Conservation (phyloP, 2,113 vertebrate species). For the Elaphurus davidianus region DNA sequence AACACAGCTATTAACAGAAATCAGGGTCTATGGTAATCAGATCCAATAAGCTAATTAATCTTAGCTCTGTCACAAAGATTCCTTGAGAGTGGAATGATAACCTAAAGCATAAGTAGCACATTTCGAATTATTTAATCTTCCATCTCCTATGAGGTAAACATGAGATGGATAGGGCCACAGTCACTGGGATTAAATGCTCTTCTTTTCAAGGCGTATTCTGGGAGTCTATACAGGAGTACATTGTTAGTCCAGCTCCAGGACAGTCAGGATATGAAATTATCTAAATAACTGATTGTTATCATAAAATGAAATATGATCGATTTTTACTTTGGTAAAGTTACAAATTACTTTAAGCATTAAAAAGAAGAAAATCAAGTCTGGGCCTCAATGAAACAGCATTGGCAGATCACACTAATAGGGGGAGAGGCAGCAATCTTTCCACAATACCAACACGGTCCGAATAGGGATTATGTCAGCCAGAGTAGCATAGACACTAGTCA, state of each 20-base stretch:
- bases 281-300: conserved; percentile 49
- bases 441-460: neutral
- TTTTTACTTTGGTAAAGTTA: conserved; percentile 43
- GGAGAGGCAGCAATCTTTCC: neutral
- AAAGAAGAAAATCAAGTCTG: neutral
- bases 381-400: neutral
- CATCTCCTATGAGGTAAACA: neutral
- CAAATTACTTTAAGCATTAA: conserved; percentile 40
- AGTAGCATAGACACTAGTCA: neutral
- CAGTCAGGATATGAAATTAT: conserved; percentile 58
- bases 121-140: conserved; percentile 14
- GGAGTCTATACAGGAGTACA: conserved; percentile 48
- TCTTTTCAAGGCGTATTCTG: conserved; percentile 34
- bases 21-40: conserved; percentile 55
- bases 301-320: conserved; percentile 53
- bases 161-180: neutral
- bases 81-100: conserved; percentile 37
- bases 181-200: conserved; percentile 57
- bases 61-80: conserved; percentile 43
- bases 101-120: neutral
- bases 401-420: neutral
- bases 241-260: conserved; percentile 46
- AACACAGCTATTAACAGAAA: conserved; percentile 46
- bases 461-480: neutral
- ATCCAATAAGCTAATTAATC: conserved; percentile 65